Evolutionary conservation across 2,113 vertebrate genomes (phyloP).

Genomic region (Semicossyphus pulcher): DNA sequence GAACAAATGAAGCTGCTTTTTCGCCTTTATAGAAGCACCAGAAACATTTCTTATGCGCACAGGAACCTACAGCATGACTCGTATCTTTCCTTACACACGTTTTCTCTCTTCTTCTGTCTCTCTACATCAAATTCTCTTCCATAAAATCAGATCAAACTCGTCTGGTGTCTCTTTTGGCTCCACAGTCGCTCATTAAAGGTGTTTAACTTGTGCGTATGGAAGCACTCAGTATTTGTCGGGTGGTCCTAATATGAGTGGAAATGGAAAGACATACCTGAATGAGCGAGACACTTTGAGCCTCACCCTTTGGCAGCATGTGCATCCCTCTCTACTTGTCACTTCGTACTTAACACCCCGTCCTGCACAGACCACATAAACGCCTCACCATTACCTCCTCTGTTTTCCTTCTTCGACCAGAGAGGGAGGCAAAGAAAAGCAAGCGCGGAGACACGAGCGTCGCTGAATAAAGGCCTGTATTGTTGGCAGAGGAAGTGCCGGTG

Average conservation of each 20-base stretch:
- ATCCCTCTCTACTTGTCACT: slow-evolving; percentile 69
- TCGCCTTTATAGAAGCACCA: not conserved
- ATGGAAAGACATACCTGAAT: slow-evolving; percentile 46
- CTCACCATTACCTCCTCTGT: slow-evolving; percentile 76
- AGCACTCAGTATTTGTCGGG: slow-evolving; percentile 26
- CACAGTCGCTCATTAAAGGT: not conserved
- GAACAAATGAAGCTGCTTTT: not conserved
- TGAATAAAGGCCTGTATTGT: slow-evolving; percentile 75
- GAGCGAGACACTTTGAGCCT: slow-evolving; percentile 46
- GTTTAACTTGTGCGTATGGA: slow-evolving; percentile 9
- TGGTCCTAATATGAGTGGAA: slow-evolving; percentile 59
- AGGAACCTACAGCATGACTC: not conserved
- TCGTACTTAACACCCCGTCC: slow-evolving; percentile 63
- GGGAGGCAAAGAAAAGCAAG: slow-evolving; percentile 75
- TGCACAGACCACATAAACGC: slow-evolving; percentile 67
- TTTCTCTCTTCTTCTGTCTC: not conserved
- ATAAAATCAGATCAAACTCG: not conserved
- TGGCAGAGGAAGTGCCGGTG: slow-evolving; percentile 68
- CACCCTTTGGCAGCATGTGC: slow-evolving; percentile 65
- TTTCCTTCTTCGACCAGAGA: slow-evolving; percentile 64
- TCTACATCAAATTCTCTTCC: not conserved
- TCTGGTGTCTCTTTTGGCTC: not conserved
- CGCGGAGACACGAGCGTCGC: slow-evolving; percentile 32
- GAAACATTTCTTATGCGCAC: not conserved
- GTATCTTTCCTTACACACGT: not conserved